These are phyloP conservation scores for Schizothorax lantsangensis DNA, from an alignment of 2,797 vertebrate genomes.

Conservation along the genomic window DNA sequence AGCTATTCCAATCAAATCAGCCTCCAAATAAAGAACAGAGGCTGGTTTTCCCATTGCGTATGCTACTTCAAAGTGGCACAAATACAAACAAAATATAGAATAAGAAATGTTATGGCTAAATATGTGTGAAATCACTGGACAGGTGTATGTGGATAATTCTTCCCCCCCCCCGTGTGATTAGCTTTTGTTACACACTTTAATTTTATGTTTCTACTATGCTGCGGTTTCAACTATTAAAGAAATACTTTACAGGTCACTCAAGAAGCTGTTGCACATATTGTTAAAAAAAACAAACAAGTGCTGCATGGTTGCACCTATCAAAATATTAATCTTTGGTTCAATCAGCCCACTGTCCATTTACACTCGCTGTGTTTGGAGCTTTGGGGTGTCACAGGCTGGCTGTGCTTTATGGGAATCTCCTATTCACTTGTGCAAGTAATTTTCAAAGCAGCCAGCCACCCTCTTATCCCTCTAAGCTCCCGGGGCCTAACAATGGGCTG, in stretches of 20 bases:
- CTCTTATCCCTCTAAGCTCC: constrained; percentile 96
- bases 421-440: constrained; percentile 94
- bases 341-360: constrained; percentile 73
- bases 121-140: neutral
- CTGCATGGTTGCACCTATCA: constrained; percentile 52
- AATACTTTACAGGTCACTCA: neutral
- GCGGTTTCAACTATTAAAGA: neutral
- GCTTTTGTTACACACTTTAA: neutral
- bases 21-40: constrained; percentile 65
- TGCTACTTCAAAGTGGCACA: constrained; percentile 25
- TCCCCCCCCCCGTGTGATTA: neutral
- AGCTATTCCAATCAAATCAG: constrained; percentile 72
- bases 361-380: constrained; percentile 63
- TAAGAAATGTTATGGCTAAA: neutral
- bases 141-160: neutral
- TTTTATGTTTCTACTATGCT: neutral
- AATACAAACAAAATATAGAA: constrained; percentile 30
- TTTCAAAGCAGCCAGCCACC: constrained; percentile 96
- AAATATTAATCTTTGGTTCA: constrained; percentile 78
- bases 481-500: constrained; percentile 95
- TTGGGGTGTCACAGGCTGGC: constrained; percentile 78
- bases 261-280: constrained; percentile 16
- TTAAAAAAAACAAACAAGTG: neutral
- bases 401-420: constrained; percentile 90
- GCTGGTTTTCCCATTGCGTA: constrained; percentile 42